phyloP scores from a whole-genome alignment of 1,140 invertebrate genomes.

The Leptinotarsa lineolata region DNA sequence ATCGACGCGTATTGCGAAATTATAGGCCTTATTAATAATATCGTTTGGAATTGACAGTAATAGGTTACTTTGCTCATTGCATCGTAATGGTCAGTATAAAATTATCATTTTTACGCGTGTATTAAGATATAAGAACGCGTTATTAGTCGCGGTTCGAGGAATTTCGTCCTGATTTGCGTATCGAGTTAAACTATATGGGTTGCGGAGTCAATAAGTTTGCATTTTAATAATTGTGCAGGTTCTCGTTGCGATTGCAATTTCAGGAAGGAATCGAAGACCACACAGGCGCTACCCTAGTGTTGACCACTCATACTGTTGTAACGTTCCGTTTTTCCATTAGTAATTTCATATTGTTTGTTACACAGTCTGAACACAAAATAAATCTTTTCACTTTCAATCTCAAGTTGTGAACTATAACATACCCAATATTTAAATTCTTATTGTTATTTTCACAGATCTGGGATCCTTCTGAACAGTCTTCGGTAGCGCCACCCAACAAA shows the following conservation, averaged over 20 bases:
- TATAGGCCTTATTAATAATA: slow-evolving; percentile 12
- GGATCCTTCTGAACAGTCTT: too few relatives aligned
- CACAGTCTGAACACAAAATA: too few relatives aligned
- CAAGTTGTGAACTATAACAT: too few relatives aligned
- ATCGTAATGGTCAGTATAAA: not conserved
- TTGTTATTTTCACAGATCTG: too few relatives aligned
- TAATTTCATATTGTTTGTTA: too few relatives aligned
- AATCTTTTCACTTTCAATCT: too few relatives aligned
- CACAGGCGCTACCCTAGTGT: not conserved
- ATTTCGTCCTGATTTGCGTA: slow-evolving; percentile 13
- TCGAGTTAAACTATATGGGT: slow-evolving; percentile 4
- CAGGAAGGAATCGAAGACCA: not conserved
- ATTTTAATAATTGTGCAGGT: slow-evolving; percentile 11
- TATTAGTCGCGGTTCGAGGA: slow-evolving; percentile 10
- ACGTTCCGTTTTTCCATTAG: too few relatives aligned
- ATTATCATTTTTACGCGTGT: slow-evolving; percentile 14
- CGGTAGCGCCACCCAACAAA: too few relatives aligned
- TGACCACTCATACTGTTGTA: too few relatives aligned
- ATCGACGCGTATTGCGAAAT: slow-evolving; percentile 16
- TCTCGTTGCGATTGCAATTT: not conserved
- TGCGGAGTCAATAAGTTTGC: slow-evolving; percentile 6
- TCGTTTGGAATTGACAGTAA: not conserved
- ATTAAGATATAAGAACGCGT: slow-evolving; percentile 4
- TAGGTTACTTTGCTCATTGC: slow-evolving; percentile 13
- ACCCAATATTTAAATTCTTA: too few relatives aligned